phyloP scores from a whole-genome alignment of 2,113 vertebrate genomes.

The Tachycineta bicolor region DNA sequence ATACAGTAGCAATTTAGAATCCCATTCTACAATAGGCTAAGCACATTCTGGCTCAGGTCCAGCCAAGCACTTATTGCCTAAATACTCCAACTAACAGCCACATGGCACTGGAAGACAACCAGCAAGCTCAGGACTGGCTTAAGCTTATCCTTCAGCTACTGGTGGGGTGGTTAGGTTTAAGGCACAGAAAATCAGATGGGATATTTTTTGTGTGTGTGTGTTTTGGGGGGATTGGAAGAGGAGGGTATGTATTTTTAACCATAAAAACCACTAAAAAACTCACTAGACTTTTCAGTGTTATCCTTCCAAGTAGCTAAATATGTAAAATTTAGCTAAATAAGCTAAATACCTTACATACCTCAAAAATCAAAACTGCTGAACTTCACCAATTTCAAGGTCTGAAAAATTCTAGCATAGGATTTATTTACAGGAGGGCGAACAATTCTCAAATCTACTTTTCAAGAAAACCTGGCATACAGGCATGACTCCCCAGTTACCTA shows the following conservation, averaged over 20 bases:
- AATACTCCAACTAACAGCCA: not conserved
- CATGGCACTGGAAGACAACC: not conserved
- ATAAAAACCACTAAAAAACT: rapidly evolving
- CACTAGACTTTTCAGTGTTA: not conserved
- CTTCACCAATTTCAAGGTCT: not conserved
- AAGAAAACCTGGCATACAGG: not conserved
- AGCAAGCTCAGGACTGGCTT: not conserved
- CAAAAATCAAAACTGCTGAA: not conserved
- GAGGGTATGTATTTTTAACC: not conserved
- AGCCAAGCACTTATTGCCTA: not conserved
- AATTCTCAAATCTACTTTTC: not conserved
- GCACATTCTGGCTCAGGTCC: not conserved
- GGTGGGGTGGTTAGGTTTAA: not conserved
- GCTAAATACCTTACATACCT: too few relatives aligned
- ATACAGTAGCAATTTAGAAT: not conserved
- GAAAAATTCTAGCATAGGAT: not conserved
- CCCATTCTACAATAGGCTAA: not conserved
- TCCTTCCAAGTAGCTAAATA: not conserved
- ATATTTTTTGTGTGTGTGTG: not conserved
- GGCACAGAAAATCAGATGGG: not conserved
- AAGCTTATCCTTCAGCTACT: not conserved
- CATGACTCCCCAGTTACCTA: not conserved
- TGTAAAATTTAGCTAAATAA: not conserved
- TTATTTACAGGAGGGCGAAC: not conserved
- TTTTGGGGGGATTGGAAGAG: not conserved